These are phyloP conservation scores for Leptosomus discolor DNA, from an alignment of 2,113 vertebrate species.

Conservation along the genomic window DNA sequence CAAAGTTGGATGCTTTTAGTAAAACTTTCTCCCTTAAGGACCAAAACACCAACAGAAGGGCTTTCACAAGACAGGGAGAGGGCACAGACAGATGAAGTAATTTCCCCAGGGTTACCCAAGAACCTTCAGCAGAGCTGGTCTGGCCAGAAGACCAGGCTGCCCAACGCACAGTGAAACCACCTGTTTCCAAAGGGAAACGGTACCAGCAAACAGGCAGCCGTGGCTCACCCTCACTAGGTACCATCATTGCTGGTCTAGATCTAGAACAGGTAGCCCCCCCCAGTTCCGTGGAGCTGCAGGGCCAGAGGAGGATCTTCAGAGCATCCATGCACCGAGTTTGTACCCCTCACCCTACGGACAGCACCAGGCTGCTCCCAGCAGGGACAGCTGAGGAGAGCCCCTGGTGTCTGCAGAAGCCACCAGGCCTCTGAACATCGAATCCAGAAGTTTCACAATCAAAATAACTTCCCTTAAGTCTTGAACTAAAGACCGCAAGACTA, in stretches of 20 bases:
- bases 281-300: neutral
- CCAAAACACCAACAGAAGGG: neutral
- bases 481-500: neutral
- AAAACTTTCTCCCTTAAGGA: neutral
- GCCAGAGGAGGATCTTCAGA: neutral
- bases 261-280: neutral
- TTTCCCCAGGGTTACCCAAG: neutral
- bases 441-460: neutral
- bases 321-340: neutral
- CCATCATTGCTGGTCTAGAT: neutral
- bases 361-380: neutral
- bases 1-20: neutral
- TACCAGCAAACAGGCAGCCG: neutral
- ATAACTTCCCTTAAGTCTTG: neutral
- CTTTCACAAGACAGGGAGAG: neutral
- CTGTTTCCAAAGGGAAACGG: rapidly evolving
- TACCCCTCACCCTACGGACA: neutral
- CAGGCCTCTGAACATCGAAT: neutral
- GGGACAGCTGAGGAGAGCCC: neutral
- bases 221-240: neutral
- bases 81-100: rapidly evolving
- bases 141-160: neutral
- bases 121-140: neutral
- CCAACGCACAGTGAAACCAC: neutral
- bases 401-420: rapidly evolving